Conservation (phyloP, 2,888 invertebrate genomes). For the Papilio demoleus region DNA sequence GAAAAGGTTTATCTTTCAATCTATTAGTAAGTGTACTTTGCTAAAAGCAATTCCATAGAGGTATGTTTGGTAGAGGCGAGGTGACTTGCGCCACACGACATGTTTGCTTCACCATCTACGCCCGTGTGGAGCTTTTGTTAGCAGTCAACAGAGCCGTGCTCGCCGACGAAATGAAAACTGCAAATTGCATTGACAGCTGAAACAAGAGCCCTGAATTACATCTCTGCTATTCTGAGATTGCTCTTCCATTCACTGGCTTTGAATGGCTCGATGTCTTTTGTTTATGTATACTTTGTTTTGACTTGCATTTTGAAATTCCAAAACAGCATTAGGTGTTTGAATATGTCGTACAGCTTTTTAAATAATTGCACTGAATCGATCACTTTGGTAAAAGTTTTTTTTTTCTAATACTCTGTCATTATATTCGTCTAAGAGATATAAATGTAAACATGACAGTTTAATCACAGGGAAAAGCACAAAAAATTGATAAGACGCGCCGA, state of each 20-base stretch:
- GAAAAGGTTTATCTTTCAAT: neutral
- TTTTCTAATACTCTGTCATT: too few species aligned
- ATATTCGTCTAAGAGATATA: too few species aligned
- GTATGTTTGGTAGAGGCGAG: neutral
- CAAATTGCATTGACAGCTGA: slow-evolving; percentile 28
- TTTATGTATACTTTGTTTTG: neutral
- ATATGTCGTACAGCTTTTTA: neutral
- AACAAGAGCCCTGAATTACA: slow-evolving; percentile 19
- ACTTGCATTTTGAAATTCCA: neutral
- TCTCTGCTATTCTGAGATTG: slow-evolving; percentile 20
- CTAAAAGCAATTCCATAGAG: neutral
- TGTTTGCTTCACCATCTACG: neutral
- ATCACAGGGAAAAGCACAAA: too few species aligned
- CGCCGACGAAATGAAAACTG: slow-evolving; percentile 18
- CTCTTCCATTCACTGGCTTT: slow-evolving; percentile 12
- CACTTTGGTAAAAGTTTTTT: too few species aligned
- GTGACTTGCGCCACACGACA: slow-evolving; percentile 1
- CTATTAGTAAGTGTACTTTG: neutral
- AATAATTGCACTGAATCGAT: too few species aligned
- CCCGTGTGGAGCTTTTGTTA: slow-evolving; percentile 17
- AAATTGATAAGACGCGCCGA: too few species aligned
- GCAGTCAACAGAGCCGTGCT: slow-evolving; percentile 2
- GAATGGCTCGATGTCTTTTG: slow-evolving; percentile 2
- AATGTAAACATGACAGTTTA: too few species aligned
- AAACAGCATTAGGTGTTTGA: neutral